phyloP scores from a whole-genome alignment of 2,113 vertebrate species.

The Oxyura jamaicensis region DNA sequence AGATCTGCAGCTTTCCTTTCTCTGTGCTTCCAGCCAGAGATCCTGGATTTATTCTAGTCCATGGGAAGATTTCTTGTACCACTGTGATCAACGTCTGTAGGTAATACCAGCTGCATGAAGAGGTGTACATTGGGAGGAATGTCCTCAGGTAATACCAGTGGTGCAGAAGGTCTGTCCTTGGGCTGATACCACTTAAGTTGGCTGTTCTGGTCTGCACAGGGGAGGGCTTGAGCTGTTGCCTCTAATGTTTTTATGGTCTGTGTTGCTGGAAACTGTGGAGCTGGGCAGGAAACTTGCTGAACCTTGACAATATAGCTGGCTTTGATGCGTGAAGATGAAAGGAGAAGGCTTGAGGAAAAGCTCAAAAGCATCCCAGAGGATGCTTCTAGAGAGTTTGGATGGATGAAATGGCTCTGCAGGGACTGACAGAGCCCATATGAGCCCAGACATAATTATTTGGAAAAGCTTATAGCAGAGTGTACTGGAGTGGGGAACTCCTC shows the following conservation, averaged over 20 bases:
- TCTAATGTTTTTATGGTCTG: neutral
- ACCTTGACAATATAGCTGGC: rapidly evolving
- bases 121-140: no score
- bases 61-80: rapidly evolving
- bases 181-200: neutral
- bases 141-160: neutral
- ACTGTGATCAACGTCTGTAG: neutral
- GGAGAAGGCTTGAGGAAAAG: neutral
- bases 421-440: rapidly evolving
- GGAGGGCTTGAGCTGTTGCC: neutral
- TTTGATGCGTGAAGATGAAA: neutral
- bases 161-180: neutral
- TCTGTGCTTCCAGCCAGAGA: neutral
- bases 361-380: neutral
- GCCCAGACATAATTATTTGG: neutral
- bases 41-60: neutral
- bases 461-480: neutral
- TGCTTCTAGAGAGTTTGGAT: neutral
- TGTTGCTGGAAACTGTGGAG: neutral
- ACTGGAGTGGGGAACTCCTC: neutral
- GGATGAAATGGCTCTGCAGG: neutral
- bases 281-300: neutral
- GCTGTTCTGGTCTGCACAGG: neutral
- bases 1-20: neutral
- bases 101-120: neutral